A percentile compares a stretch with the other conserved stretches of the same genome.
phyloP scores from a whole-genome alignment of 1,140 invertebrate species.

The Antheraea pernyi region DNA sequence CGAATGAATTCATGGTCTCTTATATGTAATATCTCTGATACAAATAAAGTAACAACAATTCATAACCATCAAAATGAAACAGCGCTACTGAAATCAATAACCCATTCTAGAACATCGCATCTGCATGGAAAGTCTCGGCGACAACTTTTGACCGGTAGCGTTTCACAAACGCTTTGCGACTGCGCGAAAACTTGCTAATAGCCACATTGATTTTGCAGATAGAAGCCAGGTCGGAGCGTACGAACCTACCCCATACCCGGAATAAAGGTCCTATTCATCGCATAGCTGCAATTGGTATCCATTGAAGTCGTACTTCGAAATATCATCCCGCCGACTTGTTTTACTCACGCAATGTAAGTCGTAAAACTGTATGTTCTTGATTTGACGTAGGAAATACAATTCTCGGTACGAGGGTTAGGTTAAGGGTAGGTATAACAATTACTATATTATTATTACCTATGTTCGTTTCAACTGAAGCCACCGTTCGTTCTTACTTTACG shows the following conservation, averaged over 20 bases:
- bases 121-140: constrained; percentile 37
- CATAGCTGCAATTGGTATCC: constrained; percentile 23
- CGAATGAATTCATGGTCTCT: too few relatives aligned
- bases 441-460: constrained; percentile 60
- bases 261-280: constrained; percentile 22
- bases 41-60: not conserved
- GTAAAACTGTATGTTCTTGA: constrained; percentile 23
- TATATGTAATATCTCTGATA: too few relatives aligned
- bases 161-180: constrained; percentile 62
- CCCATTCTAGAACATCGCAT: constrained; percentile 19
- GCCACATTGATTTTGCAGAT: constrained; percentile 79
- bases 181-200: constrained; percentile 78
- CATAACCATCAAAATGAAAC: not conserved
- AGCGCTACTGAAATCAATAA: constrained; percentile 1
- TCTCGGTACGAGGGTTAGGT: constrained; percentile 31
- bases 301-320: constrained; percentile 24
- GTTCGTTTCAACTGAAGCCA: constrained; percentile 48
- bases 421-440: constrained; percentile 57
- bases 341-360: constrained; percentile 35
- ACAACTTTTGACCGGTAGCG: constrained; percentile 57
- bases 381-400: constrained; percentile 21
- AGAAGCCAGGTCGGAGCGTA: constrained; percentile 68
- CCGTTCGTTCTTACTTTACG: constrained; percentile 49
- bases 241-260: constrained; percentile 54
- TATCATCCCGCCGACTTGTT: constrained; percentile 16